Base-by-base conservation (phyloP, 2,113 vertebrate genomes). In the Paratilapia polleni region DNA sequence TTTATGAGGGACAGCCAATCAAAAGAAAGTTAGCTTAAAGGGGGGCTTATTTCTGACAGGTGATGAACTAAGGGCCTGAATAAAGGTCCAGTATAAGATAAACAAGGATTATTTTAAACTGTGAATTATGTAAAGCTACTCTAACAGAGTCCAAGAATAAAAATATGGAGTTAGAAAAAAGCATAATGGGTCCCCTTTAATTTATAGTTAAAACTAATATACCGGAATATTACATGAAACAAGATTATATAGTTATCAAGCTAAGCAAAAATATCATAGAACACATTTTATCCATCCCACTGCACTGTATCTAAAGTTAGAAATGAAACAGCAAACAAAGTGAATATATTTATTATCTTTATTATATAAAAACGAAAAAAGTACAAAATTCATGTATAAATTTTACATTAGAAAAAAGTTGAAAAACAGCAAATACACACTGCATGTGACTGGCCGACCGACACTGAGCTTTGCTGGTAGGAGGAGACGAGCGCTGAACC, bases 311-410 rank as follows among this genome's bases (percentile, higher is more conserved):
- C n/a, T 76, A 73, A 41, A 57, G 17, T 14, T 3, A 0, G 56
- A 81, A 57, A 78, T 56, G 2, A 86, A 84, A 85, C 15, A 34
- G 8, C 38, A 83, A 52, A 77, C 74, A 79, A 34, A 34, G 1
- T 4, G 1, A 19, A 41, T 77, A 59, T 58, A 76, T 62, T 89
- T 91, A 36, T 90, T 61, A 87, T 81, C 56, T 96, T 96, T 96
- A 96, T 94, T 96, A 88, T 94, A 92, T 94, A 94, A 95, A 95
- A 91, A 88, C 79, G 41, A 85, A 90, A 86, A 89, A 90, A 73
- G 82, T 95, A 94, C 88, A 95, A 96, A 95, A 95, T 92, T 88
- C 78, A 93, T 92, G 83, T 94, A 89, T 80, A 95, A 93, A 94
- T 88, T 90, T 89, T 84, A 95, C 87, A 94, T 88, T 94, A 90